Base-by-base conservation (phyloP, 92 coral and sea anemone genomes). In the Hydrozoanthus gracilis region DNA sequence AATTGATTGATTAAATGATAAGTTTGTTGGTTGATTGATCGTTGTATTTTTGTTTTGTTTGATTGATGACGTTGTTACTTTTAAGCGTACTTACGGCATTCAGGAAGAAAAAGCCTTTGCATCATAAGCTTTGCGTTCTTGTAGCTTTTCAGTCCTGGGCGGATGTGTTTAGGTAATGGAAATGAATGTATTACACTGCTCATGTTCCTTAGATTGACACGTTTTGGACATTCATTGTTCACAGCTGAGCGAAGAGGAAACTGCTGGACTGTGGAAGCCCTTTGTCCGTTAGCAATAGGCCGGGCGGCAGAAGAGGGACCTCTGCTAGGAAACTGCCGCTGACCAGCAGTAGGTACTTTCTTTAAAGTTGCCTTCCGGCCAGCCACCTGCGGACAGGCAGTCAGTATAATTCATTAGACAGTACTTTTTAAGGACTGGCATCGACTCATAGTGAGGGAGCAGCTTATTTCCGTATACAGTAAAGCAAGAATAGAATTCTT, bases 21-120 rank as follows among this genome's bases (percentile, higher is more conserved):
- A 27, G 39, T 27, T 27, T 27, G 39, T 27, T 27, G 39, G 39
- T 27, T 27, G 39, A 27, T 27, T 27, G 39, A 27, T 27, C 39
- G 1, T 27, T 27, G 39, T 27, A 0, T 27, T 27, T 27, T 27
- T 27, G 39, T 27, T 27, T 27, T 27, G 39, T 27, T 27, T 27
- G 39, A 27, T 27, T 27, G 18, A 17, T 18, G 27, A 15, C 2
- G 7, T 27, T 11, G 7, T 6, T 5, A 72, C 3, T 18, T 45
- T 17, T 51, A 55, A 11, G 64, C 12, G 10, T 9, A 80, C 85
- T 80, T 80, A 80, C 85, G 74, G 45, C 16, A 80, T 15, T 64
- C 73, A 39, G 85, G 85, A 8, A 80, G 74, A 12, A 80, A 2
- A 10, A 80, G 50, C 62, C 66, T 80, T 48, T 64, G 46, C 85